Conservation (phyloP, 2,888 invertebrate species). For the Chymomyza caudatula region DNA sequence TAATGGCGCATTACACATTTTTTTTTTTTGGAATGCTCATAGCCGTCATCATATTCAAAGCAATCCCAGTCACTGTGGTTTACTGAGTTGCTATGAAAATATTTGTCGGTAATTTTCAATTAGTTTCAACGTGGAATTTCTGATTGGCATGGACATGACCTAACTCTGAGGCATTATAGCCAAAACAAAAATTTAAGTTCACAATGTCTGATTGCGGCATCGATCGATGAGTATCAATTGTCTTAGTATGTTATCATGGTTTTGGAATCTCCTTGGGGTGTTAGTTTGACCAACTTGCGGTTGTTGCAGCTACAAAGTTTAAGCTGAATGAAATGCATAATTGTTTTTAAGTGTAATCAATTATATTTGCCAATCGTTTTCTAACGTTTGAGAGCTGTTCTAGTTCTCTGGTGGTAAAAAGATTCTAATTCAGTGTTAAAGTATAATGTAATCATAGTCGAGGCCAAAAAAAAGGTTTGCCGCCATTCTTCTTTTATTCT, state of each 20-base stretch:
- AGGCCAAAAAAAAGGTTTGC: no score
- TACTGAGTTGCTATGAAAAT: constrained; percentile 50
- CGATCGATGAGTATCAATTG: not conserved
- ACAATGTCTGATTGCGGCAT: not conserved
- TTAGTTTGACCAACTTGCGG: not conserved
- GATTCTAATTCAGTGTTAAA: no score
- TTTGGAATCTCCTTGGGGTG: not conserved
- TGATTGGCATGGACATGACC: not conserved
- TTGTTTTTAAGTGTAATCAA: no score
- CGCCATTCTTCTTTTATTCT: no score
- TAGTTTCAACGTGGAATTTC: constrained; percentile 32
- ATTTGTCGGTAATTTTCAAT: constrained; percentile 63
- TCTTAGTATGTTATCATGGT: not conserved
- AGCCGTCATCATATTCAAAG: not conserved
- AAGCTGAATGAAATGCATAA: no score
- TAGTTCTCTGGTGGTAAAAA: no score
- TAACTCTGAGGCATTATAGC: not conserved
- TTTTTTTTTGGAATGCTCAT: not conserved
- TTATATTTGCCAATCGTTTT: no score
- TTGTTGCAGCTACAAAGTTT: no score
- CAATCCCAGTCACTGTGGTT: constrained; percentile 15
- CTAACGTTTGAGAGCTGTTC: no score
- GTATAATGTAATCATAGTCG: no score
- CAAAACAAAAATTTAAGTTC: not conserved
- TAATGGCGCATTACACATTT: constrained; percentile 6